Evolutionary conservation across 2,113 vertebrate genomes (phyloP), one percentile per base, ranked within the genome.

Genomic region (Ameiurus melas): DNA sequence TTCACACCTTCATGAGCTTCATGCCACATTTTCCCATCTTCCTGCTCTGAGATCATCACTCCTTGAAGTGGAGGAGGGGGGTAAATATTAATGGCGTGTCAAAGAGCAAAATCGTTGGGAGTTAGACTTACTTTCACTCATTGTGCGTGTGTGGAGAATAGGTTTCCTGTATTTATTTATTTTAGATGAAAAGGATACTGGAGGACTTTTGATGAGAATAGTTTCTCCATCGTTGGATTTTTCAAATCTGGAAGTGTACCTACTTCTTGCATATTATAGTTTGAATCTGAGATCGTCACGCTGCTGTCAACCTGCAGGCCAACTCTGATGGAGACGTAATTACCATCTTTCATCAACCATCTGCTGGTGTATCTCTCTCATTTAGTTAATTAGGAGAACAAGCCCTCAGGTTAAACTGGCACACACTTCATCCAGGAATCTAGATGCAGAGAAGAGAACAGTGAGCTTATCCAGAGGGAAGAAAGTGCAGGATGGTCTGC

Each of bases 291-390:
- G 47, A 51, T 25, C 27, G 16, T 84, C 62, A 27, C 25, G 14
- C 57, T 64, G 80, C 57, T 68, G 62, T 82, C 86, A 58, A 88
- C 78, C 89, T 88, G 86, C 86, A 36, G 58, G 89, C 84, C 87
- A 75, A 47, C 85, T 79, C 25, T 83, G 84, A 87, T 87, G 60
- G 55, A 86, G 70, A 85, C 57, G 1, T 79, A 80, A 70, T 90
- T 90, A 86, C 66, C 89, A 83, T 84, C 87, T 83, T 36, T 84
- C 39, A 77, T 80, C 84, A 78, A n/a, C 89, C 89, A 90, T 90
- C 89, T 90, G 89, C 60, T 58, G 33, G 43, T 77, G 57, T 75
- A 70, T 75, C 36, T 47, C 36, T 83, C 78, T 83, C 57, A 66
- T 85, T 89, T 70, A 51, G 33, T 86, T 89, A 86, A 90, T 85